These are phyloP conservation scores for Clarias gariepinus DNA, from an alignment of 2,113 vertebrate species.

Conservation along the genomic window DNA sequence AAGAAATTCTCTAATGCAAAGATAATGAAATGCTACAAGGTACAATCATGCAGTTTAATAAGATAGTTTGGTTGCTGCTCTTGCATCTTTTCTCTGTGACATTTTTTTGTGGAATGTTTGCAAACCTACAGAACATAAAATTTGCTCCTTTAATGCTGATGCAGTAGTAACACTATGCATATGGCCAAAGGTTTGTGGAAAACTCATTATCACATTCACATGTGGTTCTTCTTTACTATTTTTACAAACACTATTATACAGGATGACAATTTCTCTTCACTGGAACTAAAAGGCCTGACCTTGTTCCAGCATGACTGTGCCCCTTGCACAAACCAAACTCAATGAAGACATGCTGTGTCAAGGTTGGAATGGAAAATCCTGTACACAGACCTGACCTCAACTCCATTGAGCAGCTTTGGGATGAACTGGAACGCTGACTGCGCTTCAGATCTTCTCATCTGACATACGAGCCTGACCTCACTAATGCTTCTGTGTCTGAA, in stretches of 20 bases:
- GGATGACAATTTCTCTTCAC: not conserved
- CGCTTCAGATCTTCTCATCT: not conserved
- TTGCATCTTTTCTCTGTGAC: not conserved
- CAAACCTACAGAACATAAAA: not conserved
- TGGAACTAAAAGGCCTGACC: not conserved
- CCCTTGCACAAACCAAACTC: not conserved
- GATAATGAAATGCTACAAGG: not conserved
- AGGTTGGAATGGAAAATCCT: not conserved
- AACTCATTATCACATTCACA: not conserved
- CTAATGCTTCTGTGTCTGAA: not conserved
- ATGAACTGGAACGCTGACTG: not conserved
- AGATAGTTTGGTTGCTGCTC: not conserved
- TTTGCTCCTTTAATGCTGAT: not conserved
- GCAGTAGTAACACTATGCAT: not conserved
- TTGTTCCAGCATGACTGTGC: not conserved
- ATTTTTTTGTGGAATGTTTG: not conserved
- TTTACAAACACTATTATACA: not conserved
- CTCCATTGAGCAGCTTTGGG: not conserved
- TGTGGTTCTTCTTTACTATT: not conserved
- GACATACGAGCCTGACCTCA: not conserved
- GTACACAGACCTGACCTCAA: not conserved
- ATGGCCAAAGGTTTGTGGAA: not conserved
- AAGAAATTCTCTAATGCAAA: not conserved
- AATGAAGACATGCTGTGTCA: not conserved
- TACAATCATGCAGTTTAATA: not conserved